A percentile compares a stretch with the other conserved stretches of the same genome.
phyloP scores from a whole-genome alignment of 2,113 vertebrate species.

The Pteropus alecto region DNA sequence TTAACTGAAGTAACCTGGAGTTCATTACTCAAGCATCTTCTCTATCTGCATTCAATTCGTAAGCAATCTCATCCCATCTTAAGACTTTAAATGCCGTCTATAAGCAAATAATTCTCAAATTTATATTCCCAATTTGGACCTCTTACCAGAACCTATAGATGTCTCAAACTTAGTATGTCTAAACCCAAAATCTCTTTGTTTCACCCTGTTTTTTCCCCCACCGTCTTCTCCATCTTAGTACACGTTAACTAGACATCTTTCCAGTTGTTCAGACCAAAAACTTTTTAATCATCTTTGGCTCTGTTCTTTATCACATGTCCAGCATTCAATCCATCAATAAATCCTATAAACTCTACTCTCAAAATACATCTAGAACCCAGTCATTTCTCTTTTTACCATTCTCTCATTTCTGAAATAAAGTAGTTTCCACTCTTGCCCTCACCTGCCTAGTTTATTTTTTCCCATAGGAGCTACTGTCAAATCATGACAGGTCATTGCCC shows the following conservation, averaged over 20 bases:
- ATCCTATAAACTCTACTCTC: too few relatives aligned
- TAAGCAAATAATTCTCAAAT: not conserved
- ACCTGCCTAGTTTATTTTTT: not conserved
- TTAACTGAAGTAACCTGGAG: not conserved
- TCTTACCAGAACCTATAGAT: not conserved
- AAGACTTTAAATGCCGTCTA: not conserved
- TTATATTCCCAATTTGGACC: not conserved
- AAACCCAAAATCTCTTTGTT: not conserved
- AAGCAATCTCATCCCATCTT: not conserved
- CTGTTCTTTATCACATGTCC: not conserved
- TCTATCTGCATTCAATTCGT: not conserved
- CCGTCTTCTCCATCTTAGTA: not conserved
- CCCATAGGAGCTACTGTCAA: not conserved
- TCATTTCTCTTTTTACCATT: not conserved
- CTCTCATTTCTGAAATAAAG: not conserved
- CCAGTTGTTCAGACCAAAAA: not conserved
- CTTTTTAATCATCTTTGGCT: not conserved
- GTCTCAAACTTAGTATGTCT: not conserved
- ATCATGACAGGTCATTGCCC: not conserved
- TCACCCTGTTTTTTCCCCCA: not conserved
- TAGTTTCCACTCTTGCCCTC: not conserved
- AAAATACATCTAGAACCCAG: not conserved
- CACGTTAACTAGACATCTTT: not conserved
- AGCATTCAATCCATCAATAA: not conserved
- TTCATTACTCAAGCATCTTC: not conserved